Percentiles rank a stretch among this genome's conserved stretches.
Conservation (phyloP, 2,888 invertebrate genomes). For the Odontocolon sp. region DNA sequence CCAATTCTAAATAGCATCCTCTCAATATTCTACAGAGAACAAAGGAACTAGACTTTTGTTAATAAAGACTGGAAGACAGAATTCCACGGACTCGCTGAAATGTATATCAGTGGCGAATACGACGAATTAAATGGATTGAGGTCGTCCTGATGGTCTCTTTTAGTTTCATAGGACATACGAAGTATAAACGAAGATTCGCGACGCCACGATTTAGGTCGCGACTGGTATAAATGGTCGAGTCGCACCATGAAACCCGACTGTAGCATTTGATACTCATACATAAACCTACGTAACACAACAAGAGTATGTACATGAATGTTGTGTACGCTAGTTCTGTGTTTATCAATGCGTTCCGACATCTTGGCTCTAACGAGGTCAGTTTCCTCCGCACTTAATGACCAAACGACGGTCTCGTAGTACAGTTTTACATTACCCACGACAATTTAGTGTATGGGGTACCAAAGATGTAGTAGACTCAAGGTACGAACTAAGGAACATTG, state of each 20-base stretch:
- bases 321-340: not conserved
- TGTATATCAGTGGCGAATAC: too few species aligned
- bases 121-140: too few species aligned
- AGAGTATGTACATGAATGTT: not conserved
- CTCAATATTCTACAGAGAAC: not conserved
- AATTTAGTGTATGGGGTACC: not conserved
- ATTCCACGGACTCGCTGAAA: too few species aligned
- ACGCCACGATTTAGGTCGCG: not conserved
- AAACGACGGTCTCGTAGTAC: not conserved
- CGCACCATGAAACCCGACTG: too few species aligned
- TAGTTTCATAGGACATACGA: not conserved
- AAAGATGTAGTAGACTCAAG: too few species aligned
- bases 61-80: not conserved
- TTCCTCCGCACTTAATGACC: not conserved
- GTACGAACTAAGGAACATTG: too few species aligned
- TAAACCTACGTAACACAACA: not conserved
- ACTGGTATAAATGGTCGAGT: too few species aligned
- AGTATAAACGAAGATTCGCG: not conserved
- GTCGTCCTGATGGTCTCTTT: too few species aligned
- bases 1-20: not conserved
- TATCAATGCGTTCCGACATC: constrained; percentile 2
- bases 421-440: too few species aligned
- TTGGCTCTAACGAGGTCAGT: constrained; percentile 8
- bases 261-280: too few species aligned
- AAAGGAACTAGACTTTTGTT: not conserved